Evolutionary conservation across 1,140 invertebrate species (phyloP).

Genomic region (Bombus polaris): DNA sequence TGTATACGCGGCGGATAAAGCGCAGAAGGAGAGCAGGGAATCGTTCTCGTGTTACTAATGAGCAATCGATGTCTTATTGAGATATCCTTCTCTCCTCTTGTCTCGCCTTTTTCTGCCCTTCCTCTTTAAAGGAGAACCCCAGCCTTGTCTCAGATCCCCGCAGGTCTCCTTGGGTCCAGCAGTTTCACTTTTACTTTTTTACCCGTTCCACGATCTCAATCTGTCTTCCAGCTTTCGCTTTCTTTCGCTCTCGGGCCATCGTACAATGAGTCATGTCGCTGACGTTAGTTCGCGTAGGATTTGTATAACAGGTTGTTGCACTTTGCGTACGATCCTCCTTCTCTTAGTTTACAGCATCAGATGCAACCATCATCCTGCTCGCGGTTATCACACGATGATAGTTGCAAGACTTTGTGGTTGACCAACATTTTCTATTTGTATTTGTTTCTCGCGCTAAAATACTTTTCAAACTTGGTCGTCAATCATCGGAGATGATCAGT

Average conservation of each 20-base stretch:
- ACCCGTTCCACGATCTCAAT: conserved; percentile 28
- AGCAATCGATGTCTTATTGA: conserved; percentile 76
- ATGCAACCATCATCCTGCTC: not conserved
- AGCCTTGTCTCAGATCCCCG: conserved; percentile 33
- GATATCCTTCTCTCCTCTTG: conserved; percentile 56
- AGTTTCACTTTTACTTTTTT: conserved; percentile 55
- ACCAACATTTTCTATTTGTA: too few species aligned
- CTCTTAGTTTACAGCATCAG: too few species aligned
- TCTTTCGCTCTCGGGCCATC: not conserved
- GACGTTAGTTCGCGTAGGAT: not conserved
- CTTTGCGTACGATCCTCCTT: not conserved
- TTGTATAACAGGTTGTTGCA: not conserved
- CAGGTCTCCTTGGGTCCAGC: conserved; percentile 2
- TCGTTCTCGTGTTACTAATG: conserved; percentile 74
- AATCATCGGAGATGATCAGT: too few species aligned
- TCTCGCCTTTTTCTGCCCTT: not conserved
- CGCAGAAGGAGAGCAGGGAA: conserved; percentile 35
- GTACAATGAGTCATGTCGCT: not conserved
- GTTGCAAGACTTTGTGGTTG: too few species aligned
- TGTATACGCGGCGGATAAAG: not conserved
- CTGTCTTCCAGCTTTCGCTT: conserved; percentile 9
- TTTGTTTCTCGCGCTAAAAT: too few species aligned
- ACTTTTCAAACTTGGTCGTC: too few species aligned
- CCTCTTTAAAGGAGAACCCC: not conserved
- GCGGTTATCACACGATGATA: too few species aligned